phyloP scores from a whole-genome alignment of 2,888 invertebrate genomes.

The Camptogramma bilineatum region DNA sequence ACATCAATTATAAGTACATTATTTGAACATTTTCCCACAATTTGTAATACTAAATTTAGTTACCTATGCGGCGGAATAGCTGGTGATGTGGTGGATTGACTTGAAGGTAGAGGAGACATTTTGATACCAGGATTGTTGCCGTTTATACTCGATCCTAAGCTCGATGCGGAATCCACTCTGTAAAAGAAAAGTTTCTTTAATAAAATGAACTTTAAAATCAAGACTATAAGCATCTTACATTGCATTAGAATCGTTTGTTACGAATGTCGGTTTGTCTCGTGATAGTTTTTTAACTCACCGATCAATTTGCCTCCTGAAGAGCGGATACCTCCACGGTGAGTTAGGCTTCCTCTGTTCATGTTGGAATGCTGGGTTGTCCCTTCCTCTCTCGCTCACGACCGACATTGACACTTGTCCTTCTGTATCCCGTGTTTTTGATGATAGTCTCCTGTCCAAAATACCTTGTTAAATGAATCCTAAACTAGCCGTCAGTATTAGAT shows the following conservation, averaged over 20 bases:
- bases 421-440: conserved; percentile 88
- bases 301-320: conserved; percentile 79
- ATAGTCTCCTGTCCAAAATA: conserved; percentile 82
- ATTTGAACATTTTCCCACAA: not conserved
- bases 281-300: conserved; percentile 60
- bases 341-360: conserved; percentile 86
- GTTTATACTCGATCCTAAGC: conserved; percentile 86
- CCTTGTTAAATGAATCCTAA: not conserved
- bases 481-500: no score
- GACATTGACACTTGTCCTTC: conserved; percentile 77
- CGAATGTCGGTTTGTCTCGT: not conserved
- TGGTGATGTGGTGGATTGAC: conserved; percentile 53
- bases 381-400: conserved; percentile 80
- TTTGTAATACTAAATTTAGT: conserved; percentile 18
- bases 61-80: conserved; percentile 75
- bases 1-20: not conserved
- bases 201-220: not conserved
- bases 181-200: conserved; percentile 34
- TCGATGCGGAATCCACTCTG: conserved; percentile 85
- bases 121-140: conserved; percentile 83
- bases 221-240: not conserved
- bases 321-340: conserved; percentile 91
- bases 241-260: not conserved
- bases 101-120: conserved; percentile 76
- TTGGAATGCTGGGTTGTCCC: conserved; percentile 90